phyloP scores from a whole-genome alignment of 1,140 invertebrate species.

The Drosophila albomicans region DNA sequence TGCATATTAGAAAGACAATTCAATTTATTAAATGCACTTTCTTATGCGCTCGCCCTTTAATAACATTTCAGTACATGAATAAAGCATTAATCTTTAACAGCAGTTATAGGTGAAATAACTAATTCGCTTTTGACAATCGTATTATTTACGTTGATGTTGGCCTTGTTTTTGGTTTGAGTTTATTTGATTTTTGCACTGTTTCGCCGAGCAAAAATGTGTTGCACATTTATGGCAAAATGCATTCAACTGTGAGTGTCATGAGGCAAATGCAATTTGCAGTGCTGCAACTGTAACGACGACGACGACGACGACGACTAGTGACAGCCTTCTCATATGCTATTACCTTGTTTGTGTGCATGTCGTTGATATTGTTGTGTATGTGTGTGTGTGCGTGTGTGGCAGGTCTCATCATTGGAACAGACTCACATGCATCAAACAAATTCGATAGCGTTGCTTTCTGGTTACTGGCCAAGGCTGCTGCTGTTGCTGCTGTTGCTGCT shows the following conservation, averaged over 20 bases:
- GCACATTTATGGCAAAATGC: conserved; percentile 54
- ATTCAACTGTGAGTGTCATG: conserved; percentile 79
- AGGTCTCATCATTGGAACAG: conserved; percentile 46
- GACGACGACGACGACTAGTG: conserved; percentile 23
- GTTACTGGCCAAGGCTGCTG: conserved; percentile 48
- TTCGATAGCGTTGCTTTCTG: conserved; percentile 75
- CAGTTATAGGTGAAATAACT: conserved; percentile 25
- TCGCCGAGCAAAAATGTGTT: conserved; percentile 40
- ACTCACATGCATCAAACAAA: conserved; percentile 74
- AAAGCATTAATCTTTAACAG: conserved; percentile 8
- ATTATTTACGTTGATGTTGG: conserved; percentile 22
- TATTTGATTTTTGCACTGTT: conserved; percentile 70
- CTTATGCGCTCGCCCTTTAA: not conserved
- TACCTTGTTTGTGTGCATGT: conserved; percentile 50
- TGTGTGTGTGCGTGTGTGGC: conserved; percentile 32
- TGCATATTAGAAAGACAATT: too few species aligned
- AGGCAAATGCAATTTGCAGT: conserved; percentile 75
- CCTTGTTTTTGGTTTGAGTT: conserved; percentile 46
- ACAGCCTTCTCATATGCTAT: conserved; percentile 39
- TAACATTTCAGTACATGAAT: too few species aligned
- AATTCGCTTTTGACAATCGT: conserved; percentile 31
- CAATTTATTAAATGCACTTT: not conserved
- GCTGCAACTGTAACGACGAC: conserved; percentile 34
- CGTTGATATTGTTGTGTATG: conserved; percentile 39
- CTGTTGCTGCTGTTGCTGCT: conserved; percentile 39